Conservation (phyloP, 2,888 invertebrate genomes). For the Periphyllus acericola region DNA sequence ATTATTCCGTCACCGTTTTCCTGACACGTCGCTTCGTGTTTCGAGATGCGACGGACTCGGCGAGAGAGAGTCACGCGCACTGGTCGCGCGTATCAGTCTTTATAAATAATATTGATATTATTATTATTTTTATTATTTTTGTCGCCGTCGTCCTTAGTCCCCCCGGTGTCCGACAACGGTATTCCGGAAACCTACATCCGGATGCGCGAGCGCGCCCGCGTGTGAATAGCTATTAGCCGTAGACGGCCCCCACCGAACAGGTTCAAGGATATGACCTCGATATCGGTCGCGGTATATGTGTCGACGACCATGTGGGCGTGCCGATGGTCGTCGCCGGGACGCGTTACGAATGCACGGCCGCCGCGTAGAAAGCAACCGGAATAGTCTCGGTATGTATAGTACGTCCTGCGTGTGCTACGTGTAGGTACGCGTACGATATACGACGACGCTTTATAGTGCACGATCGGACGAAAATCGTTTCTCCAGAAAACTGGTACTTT, state of each 20-base stretch:
- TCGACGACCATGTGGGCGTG: slow-evolving; percentile 59
- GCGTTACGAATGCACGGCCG: background rate
- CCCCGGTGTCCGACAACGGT: slow-evolving; percentile 6
- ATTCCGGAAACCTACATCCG: slow-evolving; percentile 59
- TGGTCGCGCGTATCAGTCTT: background rate
- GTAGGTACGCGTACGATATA: too few relatives aligned
- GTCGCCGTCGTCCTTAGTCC: background rate
- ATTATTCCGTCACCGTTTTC: background rate
- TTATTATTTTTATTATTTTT: background rate
- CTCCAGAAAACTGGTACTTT: slow-evolving; percentile 58
- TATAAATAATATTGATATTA: slow-evolving; percentile 22
- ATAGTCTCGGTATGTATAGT: background rate
- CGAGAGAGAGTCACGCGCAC: background rate
- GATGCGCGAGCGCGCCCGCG: slow-evolving; percentile 4
- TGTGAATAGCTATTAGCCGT: background rate
- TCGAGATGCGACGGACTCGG: background rate
- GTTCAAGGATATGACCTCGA: slow-evolving; percentile 61
- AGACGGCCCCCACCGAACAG: slow-evolving; percentile 18
- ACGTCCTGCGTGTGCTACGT: too few relatives aligned
- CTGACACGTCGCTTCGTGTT: background rate
- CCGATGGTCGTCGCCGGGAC: background rate
- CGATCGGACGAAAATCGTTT: slow-evolving; percentile 43
- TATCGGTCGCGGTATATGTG: slow-evolving; percentile 52
- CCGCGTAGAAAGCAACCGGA: slow-evolving; percentile 53
- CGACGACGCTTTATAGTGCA: background rate